Evolutionary conservation across 2,797 vertebrate genomes (phyloP).

Genomic region (Phrynocephalus vlangalii): DNA sequence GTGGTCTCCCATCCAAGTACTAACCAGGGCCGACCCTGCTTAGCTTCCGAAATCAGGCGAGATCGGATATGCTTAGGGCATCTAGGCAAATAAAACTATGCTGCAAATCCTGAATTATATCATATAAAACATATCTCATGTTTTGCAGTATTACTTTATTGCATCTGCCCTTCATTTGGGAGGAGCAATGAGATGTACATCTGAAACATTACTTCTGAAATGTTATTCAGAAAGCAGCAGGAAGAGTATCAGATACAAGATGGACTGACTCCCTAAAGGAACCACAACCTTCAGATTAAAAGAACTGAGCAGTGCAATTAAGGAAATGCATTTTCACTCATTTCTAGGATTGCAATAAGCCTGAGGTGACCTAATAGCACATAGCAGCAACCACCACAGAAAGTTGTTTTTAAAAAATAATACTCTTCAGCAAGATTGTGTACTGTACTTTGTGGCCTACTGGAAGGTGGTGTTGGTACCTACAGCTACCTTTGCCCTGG

Average conservation of each 20-base stretch:
- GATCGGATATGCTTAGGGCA: too few relatives aligned
- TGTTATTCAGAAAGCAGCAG: background rate
- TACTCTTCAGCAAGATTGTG: background rate
- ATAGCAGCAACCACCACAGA: background rate
- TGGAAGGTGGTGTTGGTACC: background rate
- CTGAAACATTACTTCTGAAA: background rate
- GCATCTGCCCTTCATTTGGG: background rate
- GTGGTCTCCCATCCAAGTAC: too few relatives aligned
- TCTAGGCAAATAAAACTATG: background rate
- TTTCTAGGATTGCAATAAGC: too few relatives aligned
- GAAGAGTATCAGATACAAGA: too few relatives aligned
- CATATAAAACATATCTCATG: background rate
- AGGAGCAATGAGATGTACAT: background rate
- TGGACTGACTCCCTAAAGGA: too few relatives aligned
- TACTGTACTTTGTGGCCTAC: background rate
- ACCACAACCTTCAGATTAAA: too few relatives aligned
- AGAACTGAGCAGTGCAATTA: too few relatives aligned
- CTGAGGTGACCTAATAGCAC: too few relatives aligned
- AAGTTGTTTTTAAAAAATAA: background rate
- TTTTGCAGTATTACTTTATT: background rate
- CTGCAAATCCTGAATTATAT: background rate
- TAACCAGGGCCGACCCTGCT: too few relatives aligned
- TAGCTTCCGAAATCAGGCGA: too few relatives aligned
- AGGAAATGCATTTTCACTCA: too few relatives aligned
- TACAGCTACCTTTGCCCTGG: too few relatives aligned